phyloP scores from a whole-genome alignment of 2,797 vertebrate species.

The Anabacerthia variegaticeps region DNA sequence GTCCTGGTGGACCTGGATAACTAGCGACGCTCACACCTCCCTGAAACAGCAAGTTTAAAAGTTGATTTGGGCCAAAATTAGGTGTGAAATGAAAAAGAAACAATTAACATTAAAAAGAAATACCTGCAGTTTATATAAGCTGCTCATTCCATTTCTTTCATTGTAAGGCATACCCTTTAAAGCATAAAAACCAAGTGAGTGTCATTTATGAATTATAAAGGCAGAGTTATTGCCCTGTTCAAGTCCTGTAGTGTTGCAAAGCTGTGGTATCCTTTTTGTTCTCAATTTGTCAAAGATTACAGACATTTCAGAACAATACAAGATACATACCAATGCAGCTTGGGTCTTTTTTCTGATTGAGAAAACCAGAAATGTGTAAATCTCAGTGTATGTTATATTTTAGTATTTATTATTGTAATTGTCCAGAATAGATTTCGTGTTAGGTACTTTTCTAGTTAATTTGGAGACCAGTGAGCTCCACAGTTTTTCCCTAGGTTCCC shows the following conservation, averaged over 20 bases:
- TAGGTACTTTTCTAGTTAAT: neutral
- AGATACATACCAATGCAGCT: neutral
- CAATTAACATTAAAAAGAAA: slow-evolving; percentile 38
- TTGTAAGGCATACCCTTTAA: slow-evolving; percentile 84
- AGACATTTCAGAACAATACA: neutral
- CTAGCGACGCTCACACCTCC: slow-evolving; percentile 82
- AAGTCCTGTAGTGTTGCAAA: neutral
- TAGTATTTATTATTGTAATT: neutral
- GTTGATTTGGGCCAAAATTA: neutral
- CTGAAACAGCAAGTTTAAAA: slow-evolving; percentile 72
- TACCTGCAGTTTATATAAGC: slow-evolving; percentile 98
- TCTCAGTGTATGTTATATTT: neutral
- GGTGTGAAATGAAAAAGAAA: neutral
- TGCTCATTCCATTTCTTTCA: slow-evolving; percentile 96
- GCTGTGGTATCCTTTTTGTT: neutral
- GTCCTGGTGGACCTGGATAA: slow-evolving; percentile 89
- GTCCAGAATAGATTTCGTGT: neutral
- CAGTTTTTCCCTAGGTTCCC: neutral
- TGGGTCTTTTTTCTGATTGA: neutral
- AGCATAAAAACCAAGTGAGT: slow-evolving; percentile 38
- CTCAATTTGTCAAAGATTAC: neutral
- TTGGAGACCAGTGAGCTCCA: neutral
- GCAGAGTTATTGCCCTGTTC: neutral
- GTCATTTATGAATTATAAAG: neutral
- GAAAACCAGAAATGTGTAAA: neutral